Percentiles rank a stretch among this genome's conserved stretches.
These are phyloP conservation scores for Solea senegalensis DNA, from an alignment of 2,113 vertebrate species.

Conservation along the genomic window DNA sequence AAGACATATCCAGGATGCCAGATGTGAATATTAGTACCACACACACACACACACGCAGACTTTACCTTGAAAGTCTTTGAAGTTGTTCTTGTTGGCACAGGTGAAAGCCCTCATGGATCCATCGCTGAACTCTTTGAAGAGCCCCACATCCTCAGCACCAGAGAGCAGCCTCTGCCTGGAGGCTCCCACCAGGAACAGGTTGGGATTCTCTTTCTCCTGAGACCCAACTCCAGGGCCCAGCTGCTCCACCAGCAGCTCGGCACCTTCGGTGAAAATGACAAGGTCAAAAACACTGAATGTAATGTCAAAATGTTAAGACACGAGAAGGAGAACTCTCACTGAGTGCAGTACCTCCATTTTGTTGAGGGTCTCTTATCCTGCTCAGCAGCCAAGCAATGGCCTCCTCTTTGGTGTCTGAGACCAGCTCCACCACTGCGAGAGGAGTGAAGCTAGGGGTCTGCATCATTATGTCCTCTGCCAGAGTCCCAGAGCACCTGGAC, in stretches of 20 bases:
- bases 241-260: constrained; percentile 87
- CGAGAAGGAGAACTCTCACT: neutral
- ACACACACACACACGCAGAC: neutral
- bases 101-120: constrained; percentile 92
- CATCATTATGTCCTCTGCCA: constrained; percentile 74
- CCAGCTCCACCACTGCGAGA: constrained; percentile 90
- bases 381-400: constrained; percentile 88
- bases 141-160: constrained; percentile 90
- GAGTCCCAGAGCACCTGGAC: constrained; percentile 10
- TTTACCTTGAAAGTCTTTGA: constrained; percentile 88
- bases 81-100: constrained; percentile 85
- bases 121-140: constrained; percentile 93
- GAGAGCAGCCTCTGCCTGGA: constrained; percentile 84
- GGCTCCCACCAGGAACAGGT: constrained; percentile 89
- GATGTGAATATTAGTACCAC: no score
- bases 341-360: constrained; percentile 84
- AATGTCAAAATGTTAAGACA: neutral
- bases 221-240: constrained; percentile 68
- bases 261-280: constrained; percentile 76
- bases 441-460: constrained; percentile 85
- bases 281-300: neutral
- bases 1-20: no score
- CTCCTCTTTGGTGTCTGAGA: constrained; percentile 84
- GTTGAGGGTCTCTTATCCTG: constrained; percentile 86
- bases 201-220: constrained; percentile 79